A percentile compares a stretch with the other conserved stretches of the same genome.
Evolutionary conservation across 2,888 invertebrate genomes (phyloP).

Genomic region (Lordiphosa fenestrarum): DNA sequence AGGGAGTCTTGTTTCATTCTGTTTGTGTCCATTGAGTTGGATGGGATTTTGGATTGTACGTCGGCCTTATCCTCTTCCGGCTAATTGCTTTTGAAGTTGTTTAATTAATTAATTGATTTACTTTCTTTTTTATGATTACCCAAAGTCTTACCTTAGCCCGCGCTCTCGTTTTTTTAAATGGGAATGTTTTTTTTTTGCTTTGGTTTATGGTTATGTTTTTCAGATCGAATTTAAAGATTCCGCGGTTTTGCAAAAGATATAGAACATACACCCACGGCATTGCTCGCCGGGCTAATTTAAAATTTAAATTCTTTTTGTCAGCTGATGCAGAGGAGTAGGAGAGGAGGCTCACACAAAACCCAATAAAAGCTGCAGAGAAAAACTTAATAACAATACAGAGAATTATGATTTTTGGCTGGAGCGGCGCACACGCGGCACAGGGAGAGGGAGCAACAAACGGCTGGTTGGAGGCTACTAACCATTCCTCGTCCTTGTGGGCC

Average conservation of each 20-base stretch:
- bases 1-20: background rate
- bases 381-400: constrained; percentile 76
- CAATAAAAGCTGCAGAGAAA: constrained; percentile 78
- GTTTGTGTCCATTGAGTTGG: background rate
- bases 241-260: constrained; percentile 75
- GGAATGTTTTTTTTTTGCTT: constrained; percentile 35
- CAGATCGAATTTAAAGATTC: constrained; percentile 79
- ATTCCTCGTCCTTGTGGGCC: constrained; percentile 99
- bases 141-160: constrained; percentile 79
- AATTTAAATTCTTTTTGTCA: constrained; percentile 43
- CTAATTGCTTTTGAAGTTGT: constrained; percentile 19
- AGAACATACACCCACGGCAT: constrained; percentile 79
- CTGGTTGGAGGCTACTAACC: constrained; percentile 84
- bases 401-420: constrained; percentile 47
- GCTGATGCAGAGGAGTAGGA: constrained; percentile 23
- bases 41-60: constrained; percentile 1
- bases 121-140: constrained; percentile 49
- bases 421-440: constrained; percentile 6
- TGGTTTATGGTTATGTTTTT: constrained; percentile 49
- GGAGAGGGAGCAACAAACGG: constrained; percentile 15
- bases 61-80: constrained; percentile 16
- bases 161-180: constrained; percentile 59
- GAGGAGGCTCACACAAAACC: constrained; percentile 56
- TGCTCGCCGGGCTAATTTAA: constrained; percentile 80
- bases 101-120: constrained; percentile 16